Percentiles rank a stretch among this genome's conserved stretches.
Conservation (phyloP, 53 echinoderm and acorn worm genomes). For the Paracentrotus lividus region DNA sequence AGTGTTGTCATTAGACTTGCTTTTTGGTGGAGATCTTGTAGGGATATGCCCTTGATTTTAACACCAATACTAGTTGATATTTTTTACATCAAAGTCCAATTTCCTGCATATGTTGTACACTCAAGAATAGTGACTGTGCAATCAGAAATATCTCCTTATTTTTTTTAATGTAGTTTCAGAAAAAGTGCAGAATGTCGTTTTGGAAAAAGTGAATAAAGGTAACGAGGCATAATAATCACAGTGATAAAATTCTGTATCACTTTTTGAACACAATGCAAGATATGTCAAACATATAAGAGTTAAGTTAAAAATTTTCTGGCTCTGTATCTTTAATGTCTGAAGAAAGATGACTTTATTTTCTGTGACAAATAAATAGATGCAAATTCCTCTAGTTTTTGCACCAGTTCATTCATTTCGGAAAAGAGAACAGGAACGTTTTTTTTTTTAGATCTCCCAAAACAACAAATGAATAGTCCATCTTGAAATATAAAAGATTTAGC, state of each 20-base stretch:
- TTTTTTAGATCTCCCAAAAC: too few relatives aligned
- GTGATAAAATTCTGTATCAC: too few relatives aligned
- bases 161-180: not conserved
- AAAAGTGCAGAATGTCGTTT: not conserved
- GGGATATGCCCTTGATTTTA: slow-evolving; percentile 11
- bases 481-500: not conserved
- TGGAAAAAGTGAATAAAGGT: not conserved
- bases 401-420: too few relatives aligned
- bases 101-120: not conserved
- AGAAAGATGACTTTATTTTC: too few relatives aligned
- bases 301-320: too few relatives aligned
- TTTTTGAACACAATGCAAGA: too few relatives aligned
- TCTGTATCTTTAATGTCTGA: too few relatives aligned
- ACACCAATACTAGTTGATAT: slow-evolving; percentile 3
- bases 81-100: slow-evolving; percentile 22
- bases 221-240: not conserved
- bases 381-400: too few relatives aligned
- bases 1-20: slow-evolving; percentile 17
- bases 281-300: too few relatives aligned
- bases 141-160: not conserved
- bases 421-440: too few relatives aligned
- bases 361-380: too few relatives aligned
- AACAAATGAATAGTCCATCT: too few relatives aligned
- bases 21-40: not conserved
- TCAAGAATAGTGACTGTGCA: not conserved